phyloP scores from a whole-genome alignment of 1,140 invertebrate genomes.

The Lineus longissimus region DNA sequence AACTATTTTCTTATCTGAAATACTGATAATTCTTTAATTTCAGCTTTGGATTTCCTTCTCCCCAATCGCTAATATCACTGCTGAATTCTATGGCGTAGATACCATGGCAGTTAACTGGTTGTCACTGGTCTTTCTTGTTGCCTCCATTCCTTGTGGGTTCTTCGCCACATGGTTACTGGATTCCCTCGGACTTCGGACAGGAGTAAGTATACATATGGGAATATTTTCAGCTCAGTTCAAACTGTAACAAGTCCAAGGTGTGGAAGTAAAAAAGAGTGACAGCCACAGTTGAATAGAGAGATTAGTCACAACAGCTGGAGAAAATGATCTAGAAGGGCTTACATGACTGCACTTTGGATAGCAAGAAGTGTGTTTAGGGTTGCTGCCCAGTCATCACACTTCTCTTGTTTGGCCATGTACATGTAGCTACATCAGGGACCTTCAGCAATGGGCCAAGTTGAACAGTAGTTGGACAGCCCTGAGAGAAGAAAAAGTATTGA shows the following conservation, averaged over 20 bases:
- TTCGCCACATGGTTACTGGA: constrained; percentile 55
- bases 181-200: constrained; percentile 50
- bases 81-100: constrained; percentile 46
- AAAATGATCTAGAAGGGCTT: not conserved
- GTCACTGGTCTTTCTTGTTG: constrained; percentile 54
- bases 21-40: constrained; percentile 27
- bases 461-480: too few species aligned
- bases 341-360: not conserved
- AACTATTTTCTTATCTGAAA: too few species aligned
- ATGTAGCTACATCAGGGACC: too few species aligned
- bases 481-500: too few species aligned
- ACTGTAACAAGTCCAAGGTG: not conserved
- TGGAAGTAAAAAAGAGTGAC: not conserved
- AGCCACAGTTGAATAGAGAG: not conserved
- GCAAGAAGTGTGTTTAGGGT: not conserved
- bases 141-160: constrained; percentile 54
- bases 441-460: too few species aligned
- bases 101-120: constrained; percentile 51
- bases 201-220: constrained; percentile 39
- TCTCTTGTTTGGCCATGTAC: too few species aligned
- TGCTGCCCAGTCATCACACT: not conserved
- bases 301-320: not conserved
- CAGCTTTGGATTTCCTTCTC: constrained; percentile 58
- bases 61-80: constrained; percentile 53
- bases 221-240: not conserved